Evolutionary conservation across 2,888 invertebrate genomes (phyloP).

Genomic region (Tipula vernalis): DNA sequence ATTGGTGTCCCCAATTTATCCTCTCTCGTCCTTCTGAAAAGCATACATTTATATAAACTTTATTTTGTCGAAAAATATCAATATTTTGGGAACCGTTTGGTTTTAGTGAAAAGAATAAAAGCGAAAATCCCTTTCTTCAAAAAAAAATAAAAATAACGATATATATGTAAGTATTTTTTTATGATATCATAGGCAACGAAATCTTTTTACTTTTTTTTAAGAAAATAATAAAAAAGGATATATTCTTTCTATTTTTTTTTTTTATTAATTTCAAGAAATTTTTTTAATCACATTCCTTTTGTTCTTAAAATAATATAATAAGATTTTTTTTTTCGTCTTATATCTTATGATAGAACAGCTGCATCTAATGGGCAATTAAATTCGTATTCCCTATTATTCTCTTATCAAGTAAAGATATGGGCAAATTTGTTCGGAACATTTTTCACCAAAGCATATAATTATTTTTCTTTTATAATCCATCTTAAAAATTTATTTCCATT

Average conservation of each 20-base stretch:
- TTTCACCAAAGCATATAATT: conserved; percentile 4
- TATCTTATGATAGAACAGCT: conserved; percentile 11
- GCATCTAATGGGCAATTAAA: conserved; percentile 11
- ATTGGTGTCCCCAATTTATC: not conserved
- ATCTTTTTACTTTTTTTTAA: not conserved
- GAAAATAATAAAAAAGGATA: conserved; percentile 4
- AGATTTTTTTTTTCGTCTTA: not conserved
- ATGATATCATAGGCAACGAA: not conserved
- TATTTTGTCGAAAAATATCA: not conserved
- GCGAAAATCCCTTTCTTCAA: not conserved
- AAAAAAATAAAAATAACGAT: not conserved
- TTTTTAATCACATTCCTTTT: conserved; percentile 11
- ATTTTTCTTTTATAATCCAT: conserved; percentile 8
- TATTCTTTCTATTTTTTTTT: not conserved
- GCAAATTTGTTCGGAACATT: conserved; percentile 10
- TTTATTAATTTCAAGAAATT: conserved; percentile 8
- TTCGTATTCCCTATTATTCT: conserved; percentile 11
- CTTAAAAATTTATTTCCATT: not conserved
- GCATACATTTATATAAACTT: not conserved
- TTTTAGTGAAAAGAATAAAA: not conserved
- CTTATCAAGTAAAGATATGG: conserved; percentile 10
- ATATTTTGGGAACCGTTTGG: not conserved
- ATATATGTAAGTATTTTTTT: not conserved
- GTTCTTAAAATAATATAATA: conserved; percentile 7
- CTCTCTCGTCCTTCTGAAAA: not conserved